These are phyloP conservation scores for Drosophila ficusphila DNA, from an alignment of 1,140 invertebrate genomes.

Conservation along the genomic window DNA sequence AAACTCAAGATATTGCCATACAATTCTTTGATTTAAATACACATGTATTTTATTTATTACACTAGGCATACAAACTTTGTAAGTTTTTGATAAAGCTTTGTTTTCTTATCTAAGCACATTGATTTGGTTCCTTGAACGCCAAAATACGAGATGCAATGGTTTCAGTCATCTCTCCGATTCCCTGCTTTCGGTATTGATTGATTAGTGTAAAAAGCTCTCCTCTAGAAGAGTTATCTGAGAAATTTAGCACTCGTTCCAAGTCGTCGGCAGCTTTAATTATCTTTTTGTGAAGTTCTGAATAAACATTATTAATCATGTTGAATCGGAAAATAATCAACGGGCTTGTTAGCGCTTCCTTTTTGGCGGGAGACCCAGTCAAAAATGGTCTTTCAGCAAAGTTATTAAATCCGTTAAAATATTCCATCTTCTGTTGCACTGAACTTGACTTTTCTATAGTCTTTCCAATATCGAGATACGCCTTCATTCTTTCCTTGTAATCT, in stretches of 20 bases:
- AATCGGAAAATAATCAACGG: neutral
- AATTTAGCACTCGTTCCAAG: neutral
- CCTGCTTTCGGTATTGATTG: neutral
- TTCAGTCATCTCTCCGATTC: neutral
- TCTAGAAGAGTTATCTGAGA: neutral
- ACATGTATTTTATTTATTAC: too few relatives aligned
- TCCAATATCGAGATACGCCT: constrained; percentile 7
- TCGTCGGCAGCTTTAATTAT: neutral
- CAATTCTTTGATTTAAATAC: too few relatives aligned
- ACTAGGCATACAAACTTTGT: too few relatives aligned
- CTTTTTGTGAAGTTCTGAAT: neutral
- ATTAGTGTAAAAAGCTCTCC: neutral
- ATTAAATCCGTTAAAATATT: neutral
- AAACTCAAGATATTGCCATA: too few relatives aligned
- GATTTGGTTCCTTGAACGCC: neutral
- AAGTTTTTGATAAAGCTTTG: neutral
- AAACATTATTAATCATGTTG: neutral
- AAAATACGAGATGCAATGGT: neutral
- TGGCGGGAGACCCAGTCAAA: neutral
- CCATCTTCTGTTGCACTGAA: neutral
- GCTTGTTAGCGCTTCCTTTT: neutral
- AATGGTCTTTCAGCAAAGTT: neutral
- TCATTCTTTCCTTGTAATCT: neutral
- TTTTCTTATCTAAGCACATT: neutral
- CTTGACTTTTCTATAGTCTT: neutral